Conservation (phyloP, 2,797 vertebrate species). For the Pipistrellus pygmaeus region DNA sequence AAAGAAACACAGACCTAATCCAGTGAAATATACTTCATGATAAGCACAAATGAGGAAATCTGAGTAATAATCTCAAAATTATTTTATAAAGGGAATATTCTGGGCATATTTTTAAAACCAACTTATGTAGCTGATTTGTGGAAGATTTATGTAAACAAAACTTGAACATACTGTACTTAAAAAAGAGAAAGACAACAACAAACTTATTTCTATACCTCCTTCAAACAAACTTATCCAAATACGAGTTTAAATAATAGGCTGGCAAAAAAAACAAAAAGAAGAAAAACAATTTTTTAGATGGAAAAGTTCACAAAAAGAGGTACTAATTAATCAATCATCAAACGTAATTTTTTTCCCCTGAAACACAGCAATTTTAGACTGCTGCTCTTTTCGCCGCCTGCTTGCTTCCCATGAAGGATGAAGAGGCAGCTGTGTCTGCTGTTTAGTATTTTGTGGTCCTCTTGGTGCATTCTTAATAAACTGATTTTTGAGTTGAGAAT, state of each 20-base stretch:
- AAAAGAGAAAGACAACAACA: background rate
- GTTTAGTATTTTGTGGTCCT: constrained; percentile 73
- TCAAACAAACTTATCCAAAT: constrained; percentile 6
- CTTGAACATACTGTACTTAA: background rate
- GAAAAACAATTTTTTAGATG: background rate
- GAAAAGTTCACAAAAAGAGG: background rate
- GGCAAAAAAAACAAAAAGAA: background rate
- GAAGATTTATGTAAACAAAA: constrained; percentile 43
- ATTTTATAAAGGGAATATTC: background rate
- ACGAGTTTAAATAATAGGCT: background rate
- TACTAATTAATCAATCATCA: constrained; percentile 90
- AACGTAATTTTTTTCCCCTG: constrained; percentile 98
- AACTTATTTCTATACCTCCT: background rate
- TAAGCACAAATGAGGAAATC: constrained; percentile 28
- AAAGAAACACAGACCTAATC: constrained; percentile 2
- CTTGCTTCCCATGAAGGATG: constrained; percentile 99
- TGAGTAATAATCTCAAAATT: background rate
- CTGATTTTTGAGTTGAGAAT: constrained; percentile 81
- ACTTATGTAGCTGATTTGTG: constrained; percentile 18
- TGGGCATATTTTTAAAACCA: background rate
- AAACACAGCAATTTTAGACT: constrained; percentile 94
- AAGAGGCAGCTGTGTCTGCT: constrained; percentile 88
- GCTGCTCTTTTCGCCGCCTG: constrained; percentile 94
- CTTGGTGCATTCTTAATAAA: constrained; percentile 78
- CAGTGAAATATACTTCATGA: background rate